Percentiles rank a stretch among this genome's conserved stretches.
phyloP scores from a whole-genome alignment of 2,113 vertebrate species.

The Corynorhinus townsendii region DNA sequence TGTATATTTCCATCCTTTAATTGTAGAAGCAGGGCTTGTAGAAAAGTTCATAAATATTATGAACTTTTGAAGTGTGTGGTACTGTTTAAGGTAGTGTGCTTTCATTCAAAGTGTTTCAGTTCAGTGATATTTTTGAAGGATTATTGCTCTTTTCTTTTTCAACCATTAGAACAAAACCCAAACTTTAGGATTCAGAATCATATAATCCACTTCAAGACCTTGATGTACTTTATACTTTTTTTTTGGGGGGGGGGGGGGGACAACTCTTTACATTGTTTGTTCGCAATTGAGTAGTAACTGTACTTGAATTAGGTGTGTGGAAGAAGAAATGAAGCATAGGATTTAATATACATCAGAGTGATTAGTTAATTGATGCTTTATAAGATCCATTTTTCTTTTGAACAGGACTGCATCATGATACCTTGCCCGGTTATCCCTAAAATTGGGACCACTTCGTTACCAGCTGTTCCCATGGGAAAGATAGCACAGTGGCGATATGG shows the following conservation, averaged over 20 bases:
- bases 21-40: not conserved
- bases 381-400: not conserved
- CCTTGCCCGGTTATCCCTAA: constrained; percentile 82
- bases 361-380: not conserved
- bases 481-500: constrained; percentile 93
- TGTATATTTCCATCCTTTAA: not conserved
- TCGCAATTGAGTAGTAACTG: not conserved
- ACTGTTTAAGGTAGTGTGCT: not conserved
- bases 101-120: not conserved
- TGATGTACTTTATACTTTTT: not conserved
- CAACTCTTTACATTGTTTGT: not conserved
- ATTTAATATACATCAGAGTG: not conserved
- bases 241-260: not conserved
- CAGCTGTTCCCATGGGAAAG: constrained; percentile 78
- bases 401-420: constrained; percentile 89
- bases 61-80: not conserved
- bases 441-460: constrained; percentile 81
- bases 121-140: not conserved
- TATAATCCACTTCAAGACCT: not conserved
- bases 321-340: not conserved
- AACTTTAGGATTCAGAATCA: not conserved
- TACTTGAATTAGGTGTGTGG: not conserved
- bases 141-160: not conserved
- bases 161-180: not conserved
- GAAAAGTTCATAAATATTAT: no score